These are phyloP conservation scores for Crossocerus cetratus DNA, from an alignment of 2,888 invertebrate genomes.

Conservation along the genomic window DNA sequence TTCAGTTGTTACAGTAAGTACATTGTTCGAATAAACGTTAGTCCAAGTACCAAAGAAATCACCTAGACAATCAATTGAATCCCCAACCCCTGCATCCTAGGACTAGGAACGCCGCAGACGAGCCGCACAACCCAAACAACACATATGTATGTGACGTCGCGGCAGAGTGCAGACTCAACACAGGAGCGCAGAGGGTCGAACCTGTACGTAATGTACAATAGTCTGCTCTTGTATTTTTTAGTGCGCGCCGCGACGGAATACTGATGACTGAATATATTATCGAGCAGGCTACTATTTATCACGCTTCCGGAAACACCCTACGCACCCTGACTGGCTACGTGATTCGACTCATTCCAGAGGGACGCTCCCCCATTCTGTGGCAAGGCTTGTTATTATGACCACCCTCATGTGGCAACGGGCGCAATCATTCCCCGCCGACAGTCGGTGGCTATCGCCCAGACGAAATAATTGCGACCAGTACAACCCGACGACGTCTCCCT, in stretches of 20 bases:
- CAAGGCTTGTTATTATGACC: slow-evolving; percentile 44
- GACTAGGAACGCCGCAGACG: too few species aligned
- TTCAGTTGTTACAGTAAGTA: too few species aligned
- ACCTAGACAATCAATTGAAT: too few species aligned
- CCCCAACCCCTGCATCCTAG: too few species aligned
- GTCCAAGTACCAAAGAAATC: too few species aligned
- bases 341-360: slow-evolving; percentile 56
- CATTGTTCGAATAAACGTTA: too few species aligned
- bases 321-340: slow-evolving; percentile 62
- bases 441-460: slow-evolving; percentile 21
- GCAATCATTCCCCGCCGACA: slow-evolving; percentile 27
- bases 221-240: too few species aligned
- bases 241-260: slow-evolving; percentile 1
- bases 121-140: too few species aligned
- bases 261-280: not conserved
- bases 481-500: slow-evolving; percentile 11
- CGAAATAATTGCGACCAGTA: slow-evolving; percentile 44
- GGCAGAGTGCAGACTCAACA: too few species aligned
- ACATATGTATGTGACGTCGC: too few species aligned
- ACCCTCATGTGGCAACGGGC: slow-evolving; percentile 28
- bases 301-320: not conserved
- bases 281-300: not conserved
- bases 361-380: slow-evolving; percentile 17
- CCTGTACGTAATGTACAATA: too few species aligned
- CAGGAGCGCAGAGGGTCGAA: too few species aligned